phyloP scores from a whole-genome alignment of 1,140 invertebrate genomes.

The Rhysida immarginata region DNA sequence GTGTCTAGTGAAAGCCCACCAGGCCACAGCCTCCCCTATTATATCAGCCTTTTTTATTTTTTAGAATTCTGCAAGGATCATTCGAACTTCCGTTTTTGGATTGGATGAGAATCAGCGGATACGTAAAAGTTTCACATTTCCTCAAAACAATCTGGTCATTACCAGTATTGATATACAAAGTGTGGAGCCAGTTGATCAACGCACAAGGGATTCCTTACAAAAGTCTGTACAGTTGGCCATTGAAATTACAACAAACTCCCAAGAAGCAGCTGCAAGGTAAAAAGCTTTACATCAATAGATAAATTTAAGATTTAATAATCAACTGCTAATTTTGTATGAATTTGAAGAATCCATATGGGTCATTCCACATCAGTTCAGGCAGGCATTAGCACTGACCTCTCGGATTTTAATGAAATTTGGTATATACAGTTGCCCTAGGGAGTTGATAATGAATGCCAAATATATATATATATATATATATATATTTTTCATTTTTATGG shows the following conservation, averaged over 20 bases:
- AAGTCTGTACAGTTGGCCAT: constrained; percentile 40
- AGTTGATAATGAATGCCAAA: too few species aligned
- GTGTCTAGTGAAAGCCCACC: too few species aligned
- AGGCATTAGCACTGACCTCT: too few species aligned
- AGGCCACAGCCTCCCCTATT: too few species aligned
- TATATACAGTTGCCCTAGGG: too few species aligned
- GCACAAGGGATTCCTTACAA: constrained; percentile 36
- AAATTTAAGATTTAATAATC: neutral
- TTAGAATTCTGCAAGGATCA: constrained; percentile 36
- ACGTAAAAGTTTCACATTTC: constrained; percentile 29
- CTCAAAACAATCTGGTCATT: constrained; percentile 34
- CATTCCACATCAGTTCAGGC: too few species aligned
- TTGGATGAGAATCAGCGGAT: constrained; percentile 32
- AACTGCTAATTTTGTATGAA: too few species aligned
- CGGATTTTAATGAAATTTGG: too few species aligned
- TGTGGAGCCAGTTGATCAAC: constrained; percentile 39
- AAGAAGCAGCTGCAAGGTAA: constrained; percentile 35
- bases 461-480: too few species aligned
- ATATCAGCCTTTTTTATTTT: neutral
- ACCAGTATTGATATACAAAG: constrained; percentile 39
- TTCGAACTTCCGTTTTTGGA: constrained; percentile 37
- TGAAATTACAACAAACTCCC: constrained; percentile 35
- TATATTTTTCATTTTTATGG: too few species aligned
- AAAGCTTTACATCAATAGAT: constrained; percentile 1
- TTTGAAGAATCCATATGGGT: too few species aligned